phyloP scores from a whole-genome alignment of 2,888 invertebrate genomes.

The Erebia palarica region DNA sequence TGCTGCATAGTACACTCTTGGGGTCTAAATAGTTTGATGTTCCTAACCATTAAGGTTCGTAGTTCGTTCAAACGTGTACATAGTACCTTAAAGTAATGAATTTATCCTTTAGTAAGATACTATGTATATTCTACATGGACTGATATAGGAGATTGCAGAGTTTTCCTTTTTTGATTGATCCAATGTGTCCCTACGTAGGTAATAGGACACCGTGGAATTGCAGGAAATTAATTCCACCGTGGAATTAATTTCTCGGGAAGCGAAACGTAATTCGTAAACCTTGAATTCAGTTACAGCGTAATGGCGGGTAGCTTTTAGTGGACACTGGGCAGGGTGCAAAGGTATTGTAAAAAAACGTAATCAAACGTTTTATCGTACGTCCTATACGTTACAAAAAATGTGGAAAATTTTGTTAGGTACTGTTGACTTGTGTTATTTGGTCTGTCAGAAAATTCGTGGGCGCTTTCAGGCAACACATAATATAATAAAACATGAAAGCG shows the following conservation, averaged over 20 bases:
- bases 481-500: slow-evolving; percentile 10
- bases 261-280: neutral
- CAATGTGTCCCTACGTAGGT: neutral
- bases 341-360: neutral
- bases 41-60: too few species aligned
- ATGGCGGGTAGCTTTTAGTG: slow-evolving; percentile 2
- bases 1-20: too few species aligned
- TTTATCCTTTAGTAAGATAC: too few species aligned
- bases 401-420: slow-evolving; percentile 1
- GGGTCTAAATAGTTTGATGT: too few species aligned
- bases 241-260: neutral
- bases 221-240: too few species aligned
- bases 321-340: neutral
- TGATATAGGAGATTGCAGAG: neutral
- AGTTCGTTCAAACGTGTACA: too few species aligned
- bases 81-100: too few species aligned
- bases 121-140: too few species aligned
- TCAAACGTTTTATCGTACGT: slow-evolving; percentile 1
- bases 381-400: neutral
- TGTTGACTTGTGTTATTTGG: neutral
- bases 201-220: neutral
- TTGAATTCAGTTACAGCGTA: neutral
- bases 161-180: neutral
- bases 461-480: slow-evolving; percentile 5
- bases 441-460: slow-evolving; percentile 7